A percentile compares a stretch with the other conserved stretches of the same genome.
These are phyloP conservation scores for Acromyrmex heyeri DNA, from an alignment of 1,140 invertebrate species.

Conservation along the genomic window DNA sequence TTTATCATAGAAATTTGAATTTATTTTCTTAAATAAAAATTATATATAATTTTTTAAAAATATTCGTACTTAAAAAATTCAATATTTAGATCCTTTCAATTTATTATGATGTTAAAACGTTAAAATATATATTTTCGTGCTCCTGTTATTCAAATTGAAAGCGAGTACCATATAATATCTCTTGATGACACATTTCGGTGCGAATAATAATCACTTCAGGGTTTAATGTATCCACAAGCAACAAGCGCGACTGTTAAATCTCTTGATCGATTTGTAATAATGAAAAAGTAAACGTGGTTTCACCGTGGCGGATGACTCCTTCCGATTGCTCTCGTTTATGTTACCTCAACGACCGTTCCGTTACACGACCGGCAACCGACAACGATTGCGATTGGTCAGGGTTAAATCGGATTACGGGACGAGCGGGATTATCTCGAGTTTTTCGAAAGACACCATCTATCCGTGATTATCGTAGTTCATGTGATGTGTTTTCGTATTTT, in stretches of 20 bases:
- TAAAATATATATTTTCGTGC: neutral
- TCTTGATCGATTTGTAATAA: slow-evolving; percentile 55
- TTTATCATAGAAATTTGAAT: no score
- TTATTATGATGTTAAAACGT: neutral
- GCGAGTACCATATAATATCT: neutral
- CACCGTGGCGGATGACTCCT: slow-evolving; percentile 59
- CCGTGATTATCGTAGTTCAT: slow-evolving; percentile 8
- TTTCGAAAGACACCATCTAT: slow-evolving; percentile 69
- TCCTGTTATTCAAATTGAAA: slow-evolving; percentile 13
- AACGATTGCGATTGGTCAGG: slow-evolving; percentile 61
- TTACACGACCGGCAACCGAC: slow-evolving; percentile 63
- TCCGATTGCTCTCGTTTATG: slow-evolving; percentile 67
- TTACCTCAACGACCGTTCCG: slow-evolving; percentile 60
- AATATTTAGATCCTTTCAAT: neutral
- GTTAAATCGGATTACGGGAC: slow-evolving; percentile 77
- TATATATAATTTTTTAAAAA: neutral
- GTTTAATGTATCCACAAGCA: slow-evolving; percentile 4
- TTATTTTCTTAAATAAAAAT: neutral
- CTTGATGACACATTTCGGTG: neutral
- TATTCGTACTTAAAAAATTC: neutral
- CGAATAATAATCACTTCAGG: slow-evolving; percentile 13
- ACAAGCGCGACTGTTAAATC: slow-evolving; percentile 59
- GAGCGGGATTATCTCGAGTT: slow-evolving; percentile 73
- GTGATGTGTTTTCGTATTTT: slow-evolving; percentile 48
- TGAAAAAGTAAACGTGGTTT: slow-evolving; percentile 68